Conservation (phyloP, 2,888 invertebrate genomes). For the Miltochrista miniata region DNA sequence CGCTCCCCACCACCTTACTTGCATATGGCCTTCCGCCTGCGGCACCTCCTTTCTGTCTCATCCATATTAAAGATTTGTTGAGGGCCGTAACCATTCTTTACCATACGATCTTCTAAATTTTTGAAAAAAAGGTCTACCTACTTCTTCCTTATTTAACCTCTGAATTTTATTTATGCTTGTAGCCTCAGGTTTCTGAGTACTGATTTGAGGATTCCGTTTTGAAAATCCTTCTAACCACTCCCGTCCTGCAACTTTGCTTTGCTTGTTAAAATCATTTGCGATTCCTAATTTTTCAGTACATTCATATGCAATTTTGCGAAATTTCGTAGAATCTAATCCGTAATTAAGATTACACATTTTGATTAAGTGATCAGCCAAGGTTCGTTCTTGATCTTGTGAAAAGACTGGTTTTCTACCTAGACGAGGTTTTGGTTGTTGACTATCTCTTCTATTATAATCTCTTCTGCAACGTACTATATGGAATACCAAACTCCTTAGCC, state of each 20-base stretch:
- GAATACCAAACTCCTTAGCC: too few relatives aligned
- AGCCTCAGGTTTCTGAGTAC: conserved; percentile 40
- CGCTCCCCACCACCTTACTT: too few relatives aligned
- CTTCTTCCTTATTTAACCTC: not conserved
- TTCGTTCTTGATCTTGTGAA: too few relatives aligned
- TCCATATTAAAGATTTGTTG: not conserved
- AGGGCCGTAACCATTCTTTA: not conserved
- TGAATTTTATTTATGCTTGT: conserved; percentile 32
- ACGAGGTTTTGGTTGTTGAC: too few relatives aligned
- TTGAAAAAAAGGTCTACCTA: conserved; percentile 32
- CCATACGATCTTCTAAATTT: conserved; percentile 32
- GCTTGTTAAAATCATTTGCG: conserved; percentile 1
- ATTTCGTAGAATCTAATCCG: too few relatives aligned
- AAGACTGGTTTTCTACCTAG: too few relatives aligned
- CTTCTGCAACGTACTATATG: too few relatives aligned
- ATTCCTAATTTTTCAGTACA: not conserved
- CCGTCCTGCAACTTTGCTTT: conserved; percentile 2
- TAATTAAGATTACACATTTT: too few relatives aligned
- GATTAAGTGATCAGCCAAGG: too few relatives aligned
- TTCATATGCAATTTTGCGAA: too few relatives aligned
- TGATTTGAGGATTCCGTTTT: conserved; percentile 11
- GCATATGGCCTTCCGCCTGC: too few relatives aligned
- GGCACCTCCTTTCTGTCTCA: not conserved
- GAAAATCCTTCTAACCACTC: conserved; percentile 7
- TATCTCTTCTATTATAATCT: too few relatives aligned